These are phyloP conservation scores for Bugulina stolonifera DNA, from an alignment of 2,888 invertebrate species.

Conservation along the genomic window DNA sequence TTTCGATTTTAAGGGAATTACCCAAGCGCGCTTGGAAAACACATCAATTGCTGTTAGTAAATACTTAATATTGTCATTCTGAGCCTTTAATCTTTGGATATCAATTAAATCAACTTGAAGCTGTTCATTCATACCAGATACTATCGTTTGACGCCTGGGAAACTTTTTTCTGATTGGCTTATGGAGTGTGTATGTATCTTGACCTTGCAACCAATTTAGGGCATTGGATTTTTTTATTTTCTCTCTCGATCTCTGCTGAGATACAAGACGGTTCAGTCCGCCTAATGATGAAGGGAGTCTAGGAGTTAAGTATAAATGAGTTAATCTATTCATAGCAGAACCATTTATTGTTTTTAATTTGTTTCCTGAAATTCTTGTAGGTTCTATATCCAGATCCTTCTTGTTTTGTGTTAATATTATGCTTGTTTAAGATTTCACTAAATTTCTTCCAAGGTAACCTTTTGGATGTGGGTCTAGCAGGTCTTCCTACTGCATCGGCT, in stretches of 20 bases:
- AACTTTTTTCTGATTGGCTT: not conserved
- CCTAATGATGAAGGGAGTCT: not conserved
- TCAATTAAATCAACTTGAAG: slow-evolving; percentile 1
- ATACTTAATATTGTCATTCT: not conserved
- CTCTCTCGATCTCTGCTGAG: not conserved
- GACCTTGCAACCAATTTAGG: not conserved
- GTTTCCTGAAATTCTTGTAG: not conserved
- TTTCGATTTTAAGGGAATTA: not conserved
- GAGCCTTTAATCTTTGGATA: not conserved
- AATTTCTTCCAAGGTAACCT: not conserved
- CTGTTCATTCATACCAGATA: not conserved
- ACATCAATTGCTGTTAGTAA: not conserved
- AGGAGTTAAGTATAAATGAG: not conserved
- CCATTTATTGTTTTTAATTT: not conserved
- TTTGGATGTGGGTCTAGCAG: not conserved
- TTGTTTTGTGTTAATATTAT: not conserved
- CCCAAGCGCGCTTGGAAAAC: not conserved
- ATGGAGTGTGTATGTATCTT: not conserved
- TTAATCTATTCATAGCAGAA: not conserved
- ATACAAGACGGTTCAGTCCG: not conserved
- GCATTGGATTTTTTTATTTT: not conserved
- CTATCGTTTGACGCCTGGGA: not conserved
- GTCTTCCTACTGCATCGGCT: not conserved
- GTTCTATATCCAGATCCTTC: not conserved
- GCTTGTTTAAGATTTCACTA: not conserved